Conservation (phyloP, 2,113 vertebrate species). For the Narcine bancroftii region DNA sequence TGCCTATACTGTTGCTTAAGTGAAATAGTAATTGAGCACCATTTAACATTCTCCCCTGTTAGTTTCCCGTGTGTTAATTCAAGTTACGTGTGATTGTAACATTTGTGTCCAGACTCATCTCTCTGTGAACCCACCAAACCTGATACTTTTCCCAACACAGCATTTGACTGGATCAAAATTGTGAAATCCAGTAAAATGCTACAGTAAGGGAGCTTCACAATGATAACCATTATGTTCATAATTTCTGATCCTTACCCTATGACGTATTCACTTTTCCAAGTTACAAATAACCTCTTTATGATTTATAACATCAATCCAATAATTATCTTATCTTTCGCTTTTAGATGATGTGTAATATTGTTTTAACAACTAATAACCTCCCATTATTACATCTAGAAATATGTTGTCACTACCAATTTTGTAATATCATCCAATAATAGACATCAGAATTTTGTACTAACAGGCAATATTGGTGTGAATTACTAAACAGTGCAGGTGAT, state of each 20-base stretch:
- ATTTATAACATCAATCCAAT: not conserved
- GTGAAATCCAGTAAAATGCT: slow-evolving; percentile 46
- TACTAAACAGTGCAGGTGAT: not conserved
- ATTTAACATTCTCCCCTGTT: too few species aligned
- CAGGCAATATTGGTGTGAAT: not conserved
- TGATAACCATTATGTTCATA: not conserved
- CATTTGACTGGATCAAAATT: slow-evolving; percentile 41
- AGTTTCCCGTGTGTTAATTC: too few species aligned
- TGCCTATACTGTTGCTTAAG: too few species aligned
- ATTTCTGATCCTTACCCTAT: not conserved
- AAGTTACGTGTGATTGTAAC: too few species aligned
- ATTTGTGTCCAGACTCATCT: too few species aligned
- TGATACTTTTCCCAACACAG: too few species aligned
- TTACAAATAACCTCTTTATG: not conserved
- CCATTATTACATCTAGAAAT: not conserved
- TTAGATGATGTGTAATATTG: not conserved
- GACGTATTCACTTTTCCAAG: not conserved
- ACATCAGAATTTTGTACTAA: not conserved
- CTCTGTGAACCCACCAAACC: too few species aligned
- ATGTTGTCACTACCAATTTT: not conserved
- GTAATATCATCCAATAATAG: not conserved
- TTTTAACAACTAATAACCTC: not conserved
- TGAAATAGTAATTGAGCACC: too few species aligned
- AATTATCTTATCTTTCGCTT: not conserved
- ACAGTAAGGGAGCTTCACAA: slow-evolving; percentile 3